These are phyloP conservation scores for Archegozetes longisetosus DNA, from an alignment of 1,140 invertebrate genomes.

Conservation along the genomic window DNA sequence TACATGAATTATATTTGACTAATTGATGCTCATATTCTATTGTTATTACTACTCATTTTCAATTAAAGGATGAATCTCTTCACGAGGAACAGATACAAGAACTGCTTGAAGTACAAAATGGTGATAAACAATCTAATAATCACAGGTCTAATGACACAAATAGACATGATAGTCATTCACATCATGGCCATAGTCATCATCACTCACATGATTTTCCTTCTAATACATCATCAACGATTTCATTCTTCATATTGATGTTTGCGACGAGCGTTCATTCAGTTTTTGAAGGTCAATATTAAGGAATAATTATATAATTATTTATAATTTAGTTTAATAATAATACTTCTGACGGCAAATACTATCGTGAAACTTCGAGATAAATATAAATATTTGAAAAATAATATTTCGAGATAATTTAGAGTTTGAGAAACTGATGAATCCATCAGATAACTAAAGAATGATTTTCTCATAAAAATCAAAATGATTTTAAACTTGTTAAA, in stretches of 20 bases:
- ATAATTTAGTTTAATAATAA: too few relatives aligned
- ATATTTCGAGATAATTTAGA: too few relatives aligned
- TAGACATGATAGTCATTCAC: background rate
- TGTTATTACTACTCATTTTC: too few relatives aligned
- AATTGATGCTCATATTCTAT: too few relatives aligned
- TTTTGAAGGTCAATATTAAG: conserved; percentile 24
- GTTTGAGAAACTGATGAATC: too few relatives aligned
- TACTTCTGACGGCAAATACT: too few relatives aligned
- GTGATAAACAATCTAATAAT: background rate
- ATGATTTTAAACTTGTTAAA: too few relatives aligned
- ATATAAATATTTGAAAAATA: too few relatives aligned
- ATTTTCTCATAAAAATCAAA: too few relatives aligned
- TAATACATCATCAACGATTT: conserved; percentile 21
- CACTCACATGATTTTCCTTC: conserved; percentile 13
- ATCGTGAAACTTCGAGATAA: too few relatives aligned
- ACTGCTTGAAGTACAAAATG: background rate
- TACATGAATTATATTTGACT: too few relatives aligned
- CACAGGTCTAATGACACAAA: background rate
- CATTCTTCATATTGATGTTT: conserved; percentile 28
- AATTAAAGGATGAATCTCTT: background rate
- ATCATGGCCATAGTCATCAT: conserved; percentile 5
- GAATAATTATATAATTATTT: background rate
- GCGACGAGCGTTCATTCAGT: conserved; percentile 31
- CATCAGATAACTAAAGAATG: too few relatives aligned
- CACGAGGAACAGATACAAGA: background rate